Evolutionary conservation across 2,113 vertebrate species (phyloP).

Genomic region (Phylloscopus trochiloides): DNA sequence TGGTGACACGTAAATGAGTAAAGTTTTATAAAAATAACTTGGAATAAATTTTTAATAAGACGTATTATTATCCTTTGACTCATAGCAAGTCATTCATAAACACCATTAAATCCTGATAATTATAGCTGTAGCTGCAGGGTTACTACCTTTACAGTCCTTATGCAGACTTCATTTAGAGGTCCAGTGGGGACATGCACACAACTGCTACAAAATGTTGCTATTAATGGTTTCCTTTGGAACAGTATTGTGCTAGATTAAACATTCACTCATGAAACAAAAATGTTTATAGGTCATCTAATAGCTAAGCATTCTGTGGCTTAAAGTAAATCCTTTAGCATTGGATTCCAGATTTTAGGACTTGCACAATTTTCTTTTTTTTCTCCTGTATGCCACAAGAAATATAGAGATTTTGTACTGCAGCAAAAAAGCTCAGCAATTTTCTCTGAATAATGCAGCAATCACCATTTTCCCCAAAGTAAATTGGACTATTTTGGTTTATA

Average conservation of each 20-base stretch:
- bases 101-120: conserved; percentile 71
- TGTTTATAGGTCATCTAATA: conserved; percentile 39
- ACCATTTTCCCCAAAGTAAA: background rate
- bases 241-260: conserved; percentile 46
- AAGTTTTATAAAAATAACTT: conserved; percentile 68
- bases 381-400: background rate
- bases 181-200: conserved; percentile 58
- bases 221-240: conserved; percentile 57
- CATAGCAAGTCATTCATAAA: conserved; percentile 71
- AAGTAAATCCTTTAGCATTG: background rate
- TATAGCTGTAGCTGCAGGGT: conserved; percentile 67
- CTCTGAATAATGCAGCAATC: conserved; percentile 37
- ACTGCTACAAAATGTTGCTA: conserved; percentile 59
- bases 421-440: conserved; percentile 13
- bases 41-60: conserved; percentile 74
- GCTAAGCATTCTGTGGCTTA: background rate
- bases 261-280: conserved; percentile 55
- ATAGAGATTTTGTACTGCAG: background rate
- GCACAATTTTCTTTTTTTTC: background rate
- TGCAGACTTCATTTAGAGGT: conserved; percentile 67
- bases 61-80: conserved; percentile 68
- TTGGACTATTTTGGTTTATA: background rate
- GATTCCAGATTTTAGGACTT: background rate
- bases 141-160: conserved; percentile 64
- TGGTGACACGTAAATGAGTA: conserved; percentile 56